phyloP scores from a whole-genome alignment of 2,888 invertebrate genomes.

The Salpingus planirostris region DNA sequence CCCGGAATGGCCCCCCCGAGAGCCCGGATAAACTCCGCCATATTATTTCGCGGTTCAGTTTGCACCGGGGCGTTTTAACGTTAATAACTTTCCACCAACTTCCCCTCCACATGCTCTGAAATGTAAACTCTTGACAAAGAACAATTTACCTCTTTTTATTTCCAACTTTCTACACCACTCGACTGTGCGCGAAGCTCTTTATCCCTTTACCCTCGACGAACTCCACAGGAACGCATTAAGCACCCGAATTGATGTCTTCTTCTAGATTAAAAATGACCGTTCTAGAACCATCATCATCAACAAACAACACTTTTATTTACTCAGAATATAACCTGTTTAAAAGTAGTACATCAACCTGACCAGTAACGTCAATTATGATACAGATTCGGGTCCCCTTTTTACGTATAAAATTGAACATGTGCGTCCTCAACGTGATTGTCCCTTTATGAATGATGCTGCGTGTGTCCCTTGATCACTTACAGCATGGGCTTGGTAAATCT shows the following conservation, averaged over 20 bases:
- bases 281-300: too few relatives aligned
- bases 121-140: constrained; percentile 28
- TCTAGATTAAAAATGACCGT: too few relatives aligned
- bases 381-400: too few relatives aligned
- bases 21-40: constrained; percentile 36
- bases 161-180: constrained; percentile 9
- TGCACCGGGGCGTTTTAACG: constrained; percentile 33
- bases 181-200: constrained; percentile 6
- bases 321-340: too few relatives aligned
- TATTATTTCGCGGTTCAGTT: constrained; percentile 37
- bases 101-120: constrained; percentile 16
- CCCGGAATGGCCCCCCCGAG: constrained; percentile 38
- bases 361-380: too few relatives aligned
- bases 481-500: constrained; percentile 20
- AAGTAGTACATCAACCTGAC: too few relatives aligned
- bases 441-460: constrained; percentile 25
- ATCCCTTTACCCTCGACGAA: too few relatives aligned
- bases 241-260: too few relatives aligned
- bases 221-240: too few relatives aligned
- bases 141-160: constrained; percentile 25
- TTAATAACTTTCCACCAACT: constrained; percentile 33
- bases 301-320: too few relatives aligned
- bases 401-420: too few relatives aligned
- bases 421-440: too few relatives aligned
- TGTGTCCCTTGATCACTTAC: constrained; percentile 37